Conservation (phyloP, 2,113 vertebrate genomes). For the Vimba vimba region DNA sequence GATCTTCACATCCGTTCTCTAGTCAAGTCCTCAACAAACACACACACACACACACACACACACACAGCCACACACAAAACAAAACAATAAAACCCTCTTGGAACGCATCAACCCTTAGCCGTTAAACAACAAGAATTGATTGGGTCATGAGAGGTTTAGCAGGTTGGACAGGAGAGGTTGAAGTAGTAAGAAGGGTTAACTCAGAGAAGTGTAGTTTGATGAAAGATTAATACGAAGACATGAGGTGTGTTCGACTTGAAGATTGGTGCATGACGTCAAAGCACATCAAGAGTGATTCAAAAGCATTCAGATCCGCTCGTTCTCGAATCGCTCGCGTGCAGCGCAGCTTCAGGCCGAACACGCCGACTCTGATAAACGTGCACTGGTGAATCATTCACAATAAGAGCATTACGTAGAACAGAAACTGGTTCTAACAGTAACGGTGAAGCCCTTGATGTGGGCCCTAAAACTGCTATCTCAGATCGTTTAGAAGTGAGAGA, state of each 20-base stretch:
- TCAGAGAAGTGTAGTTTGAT: background rate
- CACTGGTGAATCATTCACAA: background rate
- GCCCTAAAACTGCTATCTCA: conserved; percentile 22
- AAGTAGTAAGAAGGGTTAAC: background rate
- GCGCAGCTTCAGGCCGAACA: too few relatives aligned
- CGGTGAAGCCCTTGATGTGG: conserved; percentile 1
- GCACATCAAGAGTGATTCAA: too few relatives aligned
- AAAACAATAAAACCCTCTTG: background rate
- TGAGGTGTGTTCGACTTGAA: too few relatives aligned
- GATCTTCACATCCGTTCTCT: too few relatives aligned
- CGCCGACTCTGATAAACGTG: background rate
- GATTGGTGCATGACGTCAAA: too few relatives aligned
- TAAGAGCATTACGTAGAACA: background rate
- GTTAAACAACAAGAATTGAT: too few relatives aligned
- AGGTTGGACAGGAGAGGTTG: background rate
- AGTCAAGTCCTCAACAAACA: too few relatives aligned
- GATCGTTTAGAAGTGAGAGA: conserved; percentile 27
- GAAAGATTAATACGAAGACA: background rate
- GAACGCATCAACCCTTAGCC: background rate
- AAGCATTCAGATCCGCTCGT: too few relatives aligned
- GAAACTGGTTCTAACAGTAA: background rate
- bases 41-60: too few relatives aligned
- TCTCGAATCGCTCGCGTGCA: too few relatives aligned
- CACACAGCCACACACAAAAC: too few relatives aligned
- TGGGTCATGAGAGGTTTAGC: background rate